These are phyloP conservation scores for Andinoacara biseriatus DNA, from an alignment of 2,113 vertebrate species.

Conservation along the genomic window DNA sequence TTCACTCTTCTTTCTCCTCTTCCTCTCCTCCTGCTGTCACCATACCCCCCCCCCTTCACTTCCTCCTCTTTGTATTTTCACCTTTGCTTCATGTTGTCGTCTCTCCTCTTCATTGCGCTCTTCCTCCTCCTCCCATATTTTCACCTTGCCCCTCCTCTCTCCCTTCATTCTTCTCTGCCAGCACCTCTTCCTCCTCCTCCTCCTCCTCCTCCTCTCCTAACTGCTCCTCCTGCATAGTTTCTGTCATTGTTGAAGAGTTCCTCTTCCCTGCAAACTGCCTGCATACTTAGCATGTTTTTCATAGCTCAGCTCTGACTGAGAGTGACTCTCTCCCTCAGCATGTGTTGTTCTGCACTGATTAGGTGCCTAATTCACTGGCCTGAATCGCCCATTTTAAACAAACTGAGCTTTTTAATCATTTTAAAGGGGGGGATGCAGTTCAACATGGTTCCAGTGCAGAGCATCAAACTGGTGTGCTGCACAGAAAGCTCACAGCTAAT, in stretches of 20 bases:
- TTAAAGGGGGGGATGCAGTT: no score
- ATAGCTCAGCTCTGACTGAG: conserved; percentile 28
- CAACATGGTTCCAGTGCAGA: no score
- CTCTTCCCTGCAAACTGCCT: conserved; percentile 30
- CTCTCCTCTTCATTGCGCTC: not conserved
- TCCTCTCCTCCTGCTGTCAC: not conserved
- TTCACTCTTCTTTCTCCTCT: not conserved
- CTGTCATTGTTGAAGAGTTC: conserved; percentile 14
- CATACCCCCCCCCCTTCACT: not conserved
- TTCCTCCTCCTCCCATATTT: conserved; percentile 9
- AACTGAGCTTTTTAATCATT: not conserved
- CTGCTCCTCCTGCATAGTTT: not conserved
- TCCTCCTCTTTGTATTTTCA: conserved; percentile 6
- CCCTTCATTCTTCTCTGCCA: conserved; percentile 3
- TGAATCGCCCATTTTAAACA: not conserved
- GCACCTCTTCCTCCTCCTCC: conserved; percentile 13
- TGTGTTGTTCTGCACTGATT: not conserved
- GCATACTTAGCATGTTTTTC: conserved; percentile 52
- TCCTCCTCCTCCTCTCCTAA: not conserved
- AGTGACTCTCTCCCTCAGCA: not conserved
- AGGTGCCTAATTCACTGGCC: not conserved
- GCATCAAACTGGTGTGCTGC: no score
- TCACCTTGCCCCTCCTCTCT: conserved; percentile 17
- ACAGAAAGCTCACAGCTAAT: no score
- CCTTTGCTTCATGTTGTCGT: not conserved